A percentile compares a stretch with the other conserved stretches of the same genome.
These are phyloP conservation scores for Oxygymnocypris stewartii DNA, from an alignment of 2,113 vertebrate species.

Conservation along the genomic window DNA sequence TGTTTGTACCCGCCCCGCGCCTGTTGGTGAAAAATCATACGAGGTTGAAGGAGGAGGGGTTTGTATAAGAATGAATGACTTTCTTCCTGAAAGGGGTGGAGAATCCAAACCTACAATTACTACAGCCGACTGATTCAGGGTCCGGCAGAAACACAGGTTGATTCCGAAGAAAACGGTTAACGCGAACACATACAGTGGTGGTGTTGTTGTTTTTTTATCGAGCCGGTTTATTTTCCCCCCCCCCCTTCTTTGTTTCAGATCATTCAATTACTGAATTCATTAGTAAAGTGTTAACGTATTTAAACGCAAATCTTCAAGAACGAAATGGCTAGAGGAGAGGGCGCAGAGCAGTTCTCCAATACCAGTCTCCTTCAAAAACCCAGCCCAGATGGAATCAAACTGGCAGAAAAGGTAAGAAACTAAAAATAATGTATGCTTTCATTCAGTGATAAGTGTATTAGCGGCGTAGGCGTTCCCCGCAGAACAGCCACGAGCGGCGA, in stretches of 20 bases:
- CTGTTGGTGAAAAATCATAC: background rate
- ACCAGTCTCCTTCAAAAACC: constrained; percentile 69
- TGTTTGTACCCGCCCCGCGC: no score
- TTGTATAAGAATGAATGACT: constrained; percentile 8
- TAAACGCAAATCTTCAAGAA: background rate
- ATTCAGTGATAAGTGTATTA: background rate
- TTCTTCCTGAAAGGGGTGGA: background rate
- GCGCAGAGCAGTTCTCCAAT: constrained; percentile 73
- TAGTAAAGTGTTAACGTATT: constrained; percentile 1
- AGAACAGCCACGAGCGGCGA: background rate
- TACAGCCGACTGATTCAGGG: background rate
- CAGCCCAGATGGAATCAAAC: constrained; percentile 52
- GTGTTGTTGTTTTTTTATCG: background rate
- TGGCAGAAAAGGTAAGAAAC: constrained; percentile 64
- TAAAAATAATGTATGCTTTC: background rate
- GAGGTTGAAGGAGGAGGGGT: background rate
- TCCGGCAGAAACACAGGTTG: constrained; percentile 16
- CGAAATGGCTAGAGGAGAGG: constrained; percentile 76
- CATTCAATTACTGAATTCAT: background rate
- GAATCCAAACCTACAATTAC: background rate
- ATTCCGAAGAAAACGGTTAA: background rate
- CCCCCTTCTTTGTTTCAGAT: background rate
- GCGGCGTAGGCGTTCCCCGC: fast-evolving
- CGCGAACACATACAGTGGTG: background rate
- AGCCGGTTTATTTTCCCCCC: no score